A percentile compares a stretch with the other conserved stretches of the same genome.
Evolutionary conservation across 2,113 vertebrate species (phyloP).

Genomic region (Eubucco bourcierii): DNA sequence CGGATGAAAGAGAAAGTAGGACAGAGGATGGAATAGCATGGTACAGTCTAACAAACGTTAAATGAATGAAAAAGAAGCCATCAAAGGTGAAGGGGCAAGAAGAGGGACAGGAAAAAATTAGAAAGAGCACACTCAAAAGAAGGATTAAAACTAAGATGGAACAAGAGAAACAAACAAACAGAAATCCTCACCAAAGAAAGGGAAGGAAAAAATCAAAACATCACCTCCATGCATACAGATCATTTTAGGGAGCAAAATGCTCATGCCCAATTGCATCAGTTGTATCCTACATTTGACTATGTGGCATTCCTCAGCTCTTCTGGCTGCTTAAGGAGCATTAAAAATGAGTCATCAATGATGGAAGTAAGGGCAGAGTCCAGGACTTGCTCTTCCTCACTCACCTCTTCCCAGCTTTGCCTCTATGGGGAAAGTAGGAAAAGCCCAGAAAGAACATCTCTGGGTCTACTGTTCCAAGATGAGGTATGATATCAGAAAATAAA

Average conservation of each 20-base stretch:
- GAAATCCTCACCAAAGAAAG: not conserved
- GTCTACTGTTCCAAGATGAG: not conserved
- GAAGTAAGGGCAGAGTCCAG: not conserved
- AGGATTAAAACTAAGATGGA: slow-evolving; percentile 20
- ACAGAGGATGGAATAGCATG: not conserved
- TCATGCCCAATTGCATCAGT: fast-evolving
- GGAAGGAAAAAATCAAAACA: not conserved
- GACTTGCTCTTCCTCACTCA: not conserved
- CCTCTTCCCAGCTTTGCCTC: not conserved
- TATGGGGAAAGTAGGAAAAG: not conserved
- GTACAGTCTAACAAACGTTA: slow-evolving; percentile 33
- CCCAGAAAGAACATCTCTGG: not conserved
- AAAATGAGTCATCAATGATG: not conserved
- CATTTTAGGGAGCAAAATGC: not conserved
- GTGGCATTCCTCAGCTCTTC: not conserved
- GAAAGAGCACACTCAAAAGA: not conserved
- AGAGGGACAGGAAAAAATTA: not conserved
- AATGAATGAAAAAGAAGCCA: not conserved
- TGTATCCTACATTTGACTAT: not conserved
- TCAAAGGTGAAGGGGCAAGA: not conserved
- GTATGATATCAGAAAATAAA: not conserved
- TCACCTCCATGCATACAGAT: not conserved
- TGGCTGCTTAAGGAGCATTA: not conserved
- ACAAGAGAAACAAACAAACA: not conserved
- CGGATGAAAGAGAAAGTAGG: slow-evolving; percentile 17